Evolutionary conservation across 53 echinoderm and acorn worm genomes (phyloP).

Genomic region (Zoroaster sp.): DNA sequence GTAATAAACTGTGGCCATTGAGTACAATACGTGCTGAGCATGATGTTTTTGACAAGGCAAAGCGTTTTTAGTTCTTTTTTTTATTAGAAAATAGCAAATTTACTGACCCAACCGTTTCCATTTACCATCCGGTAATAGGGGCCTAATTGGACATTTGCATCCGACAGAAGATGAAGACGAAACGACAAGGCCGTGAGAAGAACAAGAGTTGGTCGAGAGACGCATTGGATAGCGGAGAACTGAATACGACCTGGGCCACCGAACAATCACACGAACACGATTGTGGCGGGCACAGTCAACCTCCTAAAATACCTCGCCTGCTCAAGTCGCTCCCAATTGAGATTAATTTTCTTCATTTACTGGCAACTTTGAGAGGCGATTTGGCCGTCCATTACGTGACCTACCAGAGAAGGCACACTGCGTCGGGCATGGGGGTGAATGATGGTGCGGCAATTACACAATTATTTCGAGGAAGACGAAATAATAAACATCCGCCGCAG

Average conservation of each 20-base stretch:
- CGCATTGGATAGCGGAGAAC: background rate
- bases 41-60: background rate
- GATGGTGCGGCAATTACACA: background rate
- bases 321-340: background rate
- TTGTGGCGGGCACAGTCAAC: background rate
- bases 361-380: background rate
- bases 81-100: constrained; percentile 23
- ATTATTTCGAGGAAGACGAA: background rate
- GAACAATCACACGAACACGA: background rate
- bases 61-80: background rate
- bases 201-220: background rate
- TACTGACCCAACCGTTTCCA: constrained; percentile 2
- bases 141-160: constrained; percentile 12
- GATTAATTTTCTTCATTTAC: background rate
- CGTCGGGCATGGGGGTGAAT: constrained; percentile 14
- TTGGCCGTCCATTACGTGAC: background rate
- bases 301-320: background rate
- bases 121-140: background rate
- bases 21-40: background rate
- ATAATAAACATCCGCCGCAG: background rate
- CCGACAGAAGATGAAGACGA: background rate
- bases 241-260: background rate
- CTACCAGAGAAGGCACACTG: background rate
- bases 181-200: background rate
- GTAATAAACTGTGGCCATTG: background rate